Conservation (phyloP, 2,797 vertebrate species). For the Discoglossus pictus region DNA sequence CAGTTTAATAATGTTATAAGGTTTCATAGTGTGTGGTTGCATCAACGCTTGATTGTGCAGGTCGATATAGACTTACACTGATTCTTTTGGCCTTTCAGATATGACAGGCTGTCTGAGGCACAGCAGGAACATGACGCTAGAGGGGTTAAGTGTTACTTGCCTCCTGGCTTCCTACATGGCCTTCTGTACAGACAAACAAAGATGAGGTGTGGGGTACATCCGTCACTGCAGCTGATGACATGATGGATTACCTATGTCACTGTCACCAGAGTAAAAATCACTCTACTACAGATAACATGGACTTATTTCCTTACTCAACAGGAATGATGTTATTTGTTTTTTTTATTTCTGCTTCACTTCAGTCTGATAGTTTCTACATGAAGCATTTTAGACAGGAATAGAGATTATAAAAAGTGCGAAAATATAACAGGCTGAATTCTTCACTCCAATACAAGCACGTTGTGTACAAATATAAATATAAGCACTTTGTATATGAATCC, state of each 20-base stretch:
- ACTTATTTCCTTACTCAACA: slow-evolving; percentile 60
- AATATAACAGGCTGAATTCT: no score
- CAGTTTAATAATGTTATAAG: slow-evolving; percentile 68
- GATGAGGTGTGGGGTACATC: slow-evolving; percentile 70
- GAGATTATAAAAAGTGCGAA: no score
- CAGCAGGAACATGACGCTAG: slow-evolving; percentile 67
- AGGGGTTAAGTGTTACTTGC: slow-evolving; percentile 80
- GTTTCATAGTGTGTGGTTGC: slow-evolving; percentile 67
- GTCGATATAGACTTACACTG: slow-evolving; percentile 84
- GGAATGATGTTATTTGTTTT: slow-evolving; percentile 62
- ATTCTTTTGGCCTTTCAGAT: slow-evolving; percentile 65
- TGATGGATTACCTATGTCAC: slow-evolving; percentile 83
- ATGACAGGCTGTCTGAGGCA: slow-evolving; percentile 70
- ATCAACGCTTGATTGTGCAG: slow-evolving; percentile 71
- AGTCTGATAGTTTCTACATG: slow-evolving; percentile 16
- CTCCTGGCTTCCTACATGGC: slow-evolving; percentile 70
- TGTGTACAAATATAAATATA: no score
- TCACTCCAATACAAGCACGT: no score
- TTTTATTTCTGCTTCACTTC: slow-evolving; percentile 1
- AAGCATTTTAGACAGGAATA: slow-evolving; percentile 14
- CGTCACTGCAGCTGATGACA: slow-evolving; percentile 76
- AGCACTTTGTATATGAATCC: no score
- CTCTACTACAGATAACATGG: slow-evolving; percentile 75
- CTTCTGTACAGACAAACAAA: slow-evolving; percentile 68
- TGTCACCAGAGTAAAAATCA: slow-evolving; percentile 80